phyloP scores from a whole-genome alignment of 2,888 invertebrate genomes.

The Lymantria monacha region DNA sequence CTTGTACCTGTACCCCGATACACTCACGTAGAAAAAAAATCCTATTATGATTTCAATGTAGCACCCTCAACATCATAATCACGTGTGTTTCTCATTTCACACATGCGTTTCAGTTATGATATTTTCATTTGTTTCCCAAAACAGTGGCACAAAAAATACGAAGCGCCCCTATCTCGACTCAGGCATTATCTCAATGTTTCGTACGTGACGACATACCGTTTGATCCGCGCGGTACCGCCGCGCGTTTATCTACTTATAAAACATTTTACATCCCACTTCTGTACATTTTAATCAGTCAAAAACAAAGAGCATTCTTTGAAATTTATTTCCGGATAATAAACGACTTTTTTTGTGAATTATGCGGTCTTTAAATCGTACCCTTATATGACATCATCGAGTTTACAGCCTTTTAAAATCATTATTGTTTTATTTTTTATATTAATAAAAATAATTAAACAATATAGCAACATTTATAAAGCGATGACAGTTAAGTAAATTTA shows the following conservation, averaged over 20 bases:
- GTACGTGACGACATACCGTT: conserved; percentile 68
- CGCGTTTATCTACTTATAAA: conserved; percentile 62
- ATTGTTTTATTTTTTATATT: no score
- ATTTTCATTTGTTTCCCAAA: conserved; percentile 64
- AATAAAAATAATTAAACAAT: no score
- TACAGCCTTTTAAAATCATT: no score
- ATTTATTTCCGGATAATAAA: conserved; percentile 68
- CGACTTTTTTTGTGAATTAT: conserved; percentile 36
- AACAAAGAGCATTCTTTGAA: conserved; percentile 66
- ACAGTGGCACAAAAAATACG: conserved; percentile 62
- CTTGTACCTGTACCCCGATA: conserved; percentile 16
- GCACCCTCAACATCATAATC: conserved; percentile 57
- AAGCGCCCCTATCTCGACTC: conserved; percentile 66
- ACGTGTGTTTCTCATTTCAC: conserved; percentile 53
- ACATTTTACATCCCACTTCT: conserved; percentile 68
- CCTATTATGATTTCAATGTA: conserved; percentile 56
- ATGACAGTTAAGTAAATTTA: no score
- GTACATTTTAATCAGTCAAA: conserved; percentile 77
- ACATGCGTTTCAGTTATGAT: conserved; percentile 55
- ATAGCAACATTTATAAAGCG: no score
- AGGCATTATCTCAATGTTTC: conserved; percentile 65
- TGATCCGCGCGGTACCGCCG: conserved; percentile 66
- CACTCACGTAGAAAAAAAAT: conserved; percentile 50
- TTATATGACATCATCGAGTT: neutral
- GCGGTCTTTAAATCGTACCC: neutral